Evolutionary conservation across 1,140 invertebrate genomes (phyloP), one percentile per base, ranked within the genome.

Genomic region (Mylabris phalerata): DNA sequence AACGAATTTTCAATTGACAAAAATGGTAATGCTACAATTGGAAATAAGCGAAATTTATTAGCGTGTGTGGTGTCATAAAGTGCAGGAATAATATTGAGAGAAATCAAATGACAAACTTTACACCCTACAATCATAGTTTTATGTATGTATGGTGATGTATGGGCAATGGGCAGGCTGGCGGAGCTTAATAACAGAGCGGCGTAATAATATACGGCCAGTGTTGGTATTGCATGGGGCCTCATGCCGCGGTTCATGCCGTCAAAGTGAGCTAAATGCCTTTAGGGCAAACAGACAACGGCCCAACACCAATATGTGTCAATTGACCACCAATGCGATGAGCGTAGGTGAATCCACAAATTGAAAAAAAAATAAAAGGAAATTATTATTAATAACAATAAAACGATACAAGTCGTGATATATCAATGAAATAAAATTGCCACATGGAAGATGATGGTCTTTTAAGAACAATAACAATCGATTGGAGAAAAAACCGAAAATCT

Each of bases 41-140:
- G 32, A 32, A 32, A 32, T 5, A 32, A 32, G 7, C 32, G 32
- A 32, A 32, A 32, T 5, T 32, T 32, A 32, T 7, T 7, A 4
- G 32, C 7, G 4, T 32, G 32, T 32, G 4, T 4, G 4, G 32
- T 32, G 32, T 32, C 32, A 7, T 32, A 32, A 32, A 32, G 32
- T 32, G 59, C 59, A 51, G 55, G 59, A 60, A 59, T 59, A 55
- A 63, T 60, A 63, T 63, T 63, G 57, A 63, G 62, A 64, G 63
- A 65, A 65, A 62, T 64, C 66, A 60, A 66, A 68, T 66, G 64
- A 68, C 64, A 66, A 67, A 65, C 54, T 67, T 66, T 67, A 68
- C 64, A 67, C 63, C 66, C 66, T 63, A 56, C 64, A 68, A 64
- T 68, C 66, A 64, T 49, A 62, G 62, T 58, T 42, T 10, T 52